Evolutionary conservation across 2,797 vertebrate species (phyloP).

Genomic region (Geotrypetes seraphini): DNA sequence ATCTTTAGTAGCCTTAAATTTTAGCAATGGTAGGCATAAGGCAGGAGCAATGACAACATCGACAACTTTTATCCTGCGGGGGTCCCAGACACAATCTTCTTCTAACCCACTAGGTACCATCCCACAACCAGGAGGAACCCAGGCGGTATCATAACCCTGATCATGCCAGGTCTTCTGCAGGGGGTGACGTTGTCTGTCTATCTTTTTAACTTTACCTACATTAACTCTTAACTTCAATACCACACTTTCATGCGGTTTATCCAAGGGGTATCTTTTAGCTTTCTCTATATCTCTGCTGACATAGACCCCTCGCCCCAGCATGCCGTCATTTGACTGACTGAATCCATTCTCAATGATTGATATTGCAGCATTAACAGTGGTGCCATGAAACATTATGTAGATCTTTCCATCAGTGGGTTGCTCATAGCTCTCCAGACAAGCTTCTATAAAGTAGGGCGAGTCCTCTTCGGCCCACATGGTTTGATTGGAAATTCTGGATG

Average conservation of each 20-base stretch:
- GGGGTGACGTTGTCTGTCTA: slow-evolving; percentile 12
- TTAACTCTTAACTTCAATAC: slow-evolving; percentile 28
- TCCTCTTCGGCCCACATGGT: slow-evolving; percentile 17
- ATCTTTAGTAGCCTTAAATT: too few relatives aligned
- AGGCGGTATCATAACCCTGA: slow-evolving; percentile 31
- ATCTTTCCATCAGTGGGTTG: fast-evolving
- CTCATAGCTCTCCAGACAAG: not conserved
- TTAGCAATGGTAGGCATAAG: too few relatives aligned
- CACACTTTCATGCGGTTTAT: not conserved
- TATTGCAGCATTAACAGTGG: not conserved
- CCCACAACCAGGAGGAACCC: slow-evolving; percentile 38
- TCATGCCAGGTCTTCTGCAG: slow-evolving; percentile 27
- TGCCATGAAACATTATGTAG: slow-evolving; percentile 55
- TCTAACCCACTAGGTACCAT: slow-evolving; percentile 22
- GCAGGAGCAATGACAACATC: too few relatives aligned
- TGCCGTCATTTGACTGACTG: slow-evolving; percentile 1
- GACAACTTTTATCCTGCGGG: not conserved
- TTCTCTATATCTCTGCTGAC: slow-evolving; percentile 49
- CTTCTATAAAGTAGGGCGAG: not conserved
- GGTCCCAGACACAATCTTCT: slow-evolving; percentile 54
- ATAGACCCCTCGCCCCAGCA: slow-evolving; percentile 47
- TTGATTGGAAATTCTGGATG: too few relatives aligned
- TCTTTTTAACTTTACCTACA: slow-evolving; percentile 42
- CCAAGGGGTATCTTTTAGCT: slow-evolving; percentile 31
- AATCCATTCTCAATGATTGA: slow-evolving; percentile 10